phyloP scores from a whole-genome alignment of 2,888 invertebrate genomes.

The Coremacera marginata region DNA sequence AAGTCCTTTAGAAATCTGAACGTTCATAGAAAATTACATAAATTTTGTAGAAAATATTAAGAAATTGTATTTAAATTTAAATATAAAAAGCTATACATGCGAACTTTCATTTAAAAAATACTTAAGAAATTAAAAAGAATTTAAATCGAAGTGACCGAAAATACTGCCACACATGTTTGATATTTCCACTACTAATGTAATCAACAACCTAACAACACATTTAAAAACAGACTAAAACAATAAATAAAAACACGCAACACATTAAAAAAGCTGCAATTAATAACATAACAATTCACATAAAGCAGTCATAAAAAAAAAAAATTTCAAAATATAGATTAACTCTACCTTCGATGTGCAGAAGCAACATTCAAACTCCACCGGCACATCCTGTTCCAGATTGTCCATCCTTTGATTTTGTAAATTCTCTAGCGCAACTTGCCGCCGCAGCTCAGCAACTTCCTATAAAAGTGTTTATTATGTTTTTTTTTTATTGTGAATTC shows the following conservation, averaged over 20 bases:
- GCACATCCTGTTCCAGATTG: slow-evolving; percentile 86
- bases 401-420: slow-evolving; percentile 70
- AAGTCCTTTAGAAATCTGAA: too few relatives aligned
- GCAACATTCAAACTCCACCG: slow-evolving; percentile 97
- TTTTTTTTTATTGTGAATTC: slow-evolving; percentile 8
- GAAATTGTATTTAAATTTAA: too few relatives aligned
- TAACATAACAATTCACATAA: background rate
- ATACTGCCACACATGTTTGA: background rate
- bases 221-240: background rate
- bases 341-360: slow-evolving; percentile 93
- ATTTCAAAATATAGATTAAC: background rate
- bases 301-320: slow-evolving; percentile 5
- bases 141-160: too few relatives aligned
- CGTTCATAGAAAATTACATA: too few relatives aligned
- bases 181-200: background rate
- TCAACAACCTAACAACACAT: background rate
- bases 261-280: background rate
- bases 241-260: background rate
- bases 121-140: too few relatives aligned
- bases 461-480: slow-evolving; percentile 57
- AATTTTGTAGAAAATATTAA: too few relatives aligned
- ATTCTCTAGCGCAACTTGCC: slow-evolving; percentile 69
- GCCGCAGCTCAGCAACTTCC: slow-evolving; percentile 70
- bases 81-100: too few relatives aligned
- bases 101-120: too few relatives aligned